Conservation (phyloP, 2,113 vertebrate genomes). For the Phrynosoma blainvillii region DNA sequence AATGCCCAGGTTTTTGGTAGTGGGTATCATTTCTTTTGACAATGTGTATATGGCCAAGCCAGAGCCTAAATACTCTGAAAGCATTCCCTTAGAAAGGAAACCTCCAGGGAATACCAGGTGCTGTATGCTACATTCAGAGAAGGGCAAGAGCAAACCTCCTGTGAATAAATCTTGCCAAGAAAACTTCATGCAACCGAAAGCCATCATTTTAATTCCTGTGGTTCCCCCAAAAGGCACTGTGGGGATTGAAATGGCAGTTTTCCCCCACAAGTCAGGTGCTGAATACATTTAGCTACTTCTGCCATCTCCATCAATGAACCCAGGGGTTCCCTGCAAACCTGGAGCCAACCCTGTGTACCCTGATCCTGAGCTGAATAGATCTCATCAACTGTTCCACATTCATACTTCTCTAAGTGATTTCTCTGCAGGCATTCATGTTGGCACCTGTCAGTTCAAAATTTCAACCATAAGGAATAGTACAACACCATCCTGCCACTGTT, state of each 20-base stretch:
- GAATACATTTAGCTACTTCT: background rate
- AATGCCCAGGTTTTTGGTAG: too few species aligned
- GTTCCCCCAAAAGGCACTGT: background rate
- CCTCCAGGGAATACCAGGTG: too few species aligned
- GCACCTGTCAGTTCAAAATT: conserved; percentile 27
- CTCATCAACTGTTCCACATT: background rate
- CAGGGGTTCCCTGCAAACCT: background rate
- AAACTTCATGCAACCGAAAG: too few species aligned
- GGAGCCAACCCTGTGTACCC: background rate
- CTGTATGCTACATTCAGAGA: too few species aligned
- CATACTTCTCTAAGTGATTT: background rate
- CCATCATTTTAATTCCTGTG: too few species aligned
- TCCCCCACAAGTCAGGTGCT: background rate
- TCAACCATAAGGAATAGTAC: background rate
- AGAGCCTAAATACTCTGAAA: too few species aligned
- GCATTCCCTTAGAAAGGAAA: too few species aligned
- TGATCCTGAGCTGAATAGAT: background rate
- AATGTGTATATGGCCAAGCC: too few species aligned
- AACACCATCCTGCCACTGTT: background rate
- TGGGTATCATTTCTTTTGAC: background rate
- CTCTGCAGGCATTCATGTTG: conserved; percentile 13
- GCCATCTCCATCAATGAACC: background rate
- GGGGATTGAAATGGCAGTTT: background rate
- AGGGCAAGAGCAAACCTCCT: too few species aligned
- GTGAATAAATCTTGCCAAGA: too few species aligned